Percentiles rank a stretch among this genome's conserved stretches.
These are phyloP conservation scores for Madoqua kirkii DNA, from an alignment of 2,113 vertebrate species.

Conservation along the genomic window DNA sequence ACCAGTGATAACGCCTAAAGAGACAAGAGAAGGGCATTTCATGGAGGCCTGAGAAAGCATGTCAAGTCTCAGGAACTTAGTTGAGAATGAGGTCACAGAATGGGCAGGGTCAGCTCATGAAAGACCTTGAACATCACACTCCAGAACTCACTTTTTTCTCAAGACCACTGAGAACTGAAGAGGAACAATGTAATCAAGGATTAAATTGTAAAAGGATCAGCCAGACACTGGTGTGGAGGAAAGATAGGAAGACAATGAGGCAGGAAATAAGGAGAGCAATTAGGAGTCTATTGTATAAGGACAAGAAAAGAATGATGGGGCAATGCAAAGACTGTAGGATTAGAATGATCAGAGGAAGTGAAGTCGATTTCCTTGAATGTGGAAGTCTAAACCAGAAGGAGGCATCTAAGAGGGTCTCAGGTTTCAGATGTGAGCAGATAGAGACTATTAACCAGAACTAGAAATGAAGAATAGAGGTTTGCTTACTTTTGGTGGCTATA, in stretches of 20 bases:
- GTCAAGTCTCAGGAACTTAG: neutral
- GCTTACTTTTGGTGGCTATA: neutral
- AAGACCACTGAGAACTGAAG: neutral
- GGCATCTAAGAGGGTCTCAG: neutral
- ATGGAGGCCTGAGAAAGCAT: neutral
- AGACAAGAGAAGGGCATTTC: neutral
- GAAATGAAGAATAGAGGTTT: neutral
- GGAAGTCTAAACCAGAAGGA: constrained; percentile 15
- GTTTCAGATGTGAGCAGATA: neutral
- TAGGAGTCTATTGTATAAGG: neutral
- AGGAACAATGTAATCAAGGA: neutral
- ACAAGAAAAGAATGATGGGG: neutral
- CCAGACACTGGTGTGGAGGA: neutral
- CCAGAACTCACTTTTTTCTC: neutral
- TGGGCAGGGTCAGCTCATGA: neutral
- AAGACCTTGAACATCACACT: neutral
- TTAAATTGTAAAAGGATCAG: neutral
- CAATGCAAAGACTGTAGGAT: constrained; percentile 33
- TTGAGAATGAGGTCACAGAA: neutral
- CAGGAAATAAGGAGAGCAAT: neutral
- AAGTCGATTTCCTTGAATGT: constrained; percentile 35
- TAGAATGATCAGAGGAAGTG: constrained; percentile 8
- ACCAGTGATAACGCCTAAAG: neutral
- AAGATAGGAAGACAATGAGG: neutral
- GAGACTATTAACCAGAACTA: neutral